Evolutionary conservation across 2,888 invertebrate species (phyloP).

Genomic region (Cantharis lateralis): DNA sequence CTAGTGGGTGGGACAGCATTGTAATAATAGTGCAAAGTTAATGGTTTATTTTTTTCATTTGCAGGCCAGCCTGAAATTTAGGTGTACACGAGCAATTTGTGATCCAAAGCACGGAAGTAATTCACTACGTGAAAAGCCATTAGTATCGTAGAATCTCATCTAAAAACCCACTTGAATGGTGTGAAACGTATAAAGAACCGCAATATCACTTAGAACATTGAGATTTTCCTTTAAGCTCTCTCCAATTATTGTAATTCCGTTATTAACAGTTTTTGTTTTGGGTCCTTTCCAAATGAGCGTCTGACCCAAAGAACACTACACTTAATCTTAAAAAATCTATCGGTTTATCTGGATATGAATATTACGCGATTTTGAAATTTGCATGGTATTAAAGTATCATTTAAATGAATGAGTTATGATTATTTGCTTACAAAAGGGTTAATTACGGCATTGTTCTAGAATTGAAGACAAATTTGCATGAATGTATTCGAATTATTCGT

Average conservation of each 20-base stretch:
- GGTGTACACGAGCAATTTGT: conserved; percentile 15
- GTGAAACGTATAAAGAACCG: background rate
- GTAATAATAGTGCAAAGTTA: background rate
- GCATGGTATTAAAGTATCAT: background rate
- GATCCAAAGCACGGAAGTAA: conserved; percentile 21
- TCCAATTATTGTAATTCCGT: background rate
- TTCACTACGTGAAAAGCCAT: conserved; percentile 16
- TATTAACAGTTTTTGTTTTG: background rate
- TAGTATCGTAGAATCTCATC: conserved; percentile 12
- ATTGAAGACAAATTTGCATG: background rate
- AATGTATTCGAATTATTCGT: background rate
- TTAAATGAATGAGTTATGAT: background rate
- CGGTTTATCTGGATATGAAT: background rate
- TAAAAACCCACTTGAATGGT: background rate
- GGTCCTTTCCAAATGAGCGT: background rate
- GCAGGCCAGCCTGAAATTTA: conserved; percentile 2
- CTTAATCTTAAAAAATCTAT: background rate
- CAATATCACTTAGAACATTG: background rate
- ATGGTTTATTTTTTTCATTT: background rate
- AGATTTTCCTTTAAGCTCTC: background rate
- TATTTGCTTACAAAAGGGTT: background rate
- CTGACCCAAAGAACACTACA: background rate
- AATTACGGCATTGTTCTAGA: background rate
- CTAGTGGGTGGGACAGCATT: background rate
- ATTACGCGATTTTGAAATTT: background rate